Percentiles rank a stretch among this genome's conserved stretches.
Evolutionary conservation across 1,140 invertebrate species (phyloP).

Genomic region (Aphaenogaster rudis): DNA sequence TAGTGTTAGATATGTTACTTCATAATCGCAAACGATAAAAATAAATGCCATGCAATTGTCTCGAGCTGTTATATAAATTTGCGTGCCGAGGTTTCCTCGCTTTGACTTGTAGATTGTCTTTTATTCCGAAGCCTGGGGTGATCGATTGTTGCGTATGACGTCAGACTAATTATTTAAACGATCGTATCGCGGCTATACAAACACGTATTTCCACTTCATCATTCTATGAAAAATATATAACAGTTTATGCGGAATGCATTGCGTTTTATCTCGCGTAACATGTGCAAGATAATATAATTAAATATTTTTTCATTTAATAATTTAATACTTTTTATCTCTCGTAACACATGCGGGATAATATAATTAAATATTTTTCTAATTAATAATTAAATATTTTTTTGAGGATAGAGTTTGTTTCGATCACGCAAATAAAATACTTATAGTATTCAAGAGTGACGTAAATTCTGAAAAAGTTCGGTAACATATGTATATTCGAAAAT

Average conservation of each 20-base stretch:
- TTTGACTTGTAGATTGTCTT: not conserved
- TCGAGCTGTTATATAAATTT: not conserved
- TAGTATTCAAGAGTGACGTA: not conserved
- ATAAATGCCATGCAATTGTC: not conserved
- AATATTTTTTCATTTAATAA: not conserved
- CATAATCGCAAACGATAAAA: not conserved
- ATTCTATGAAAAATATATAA: not conserved
- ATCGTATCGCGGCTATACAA: not conserved
- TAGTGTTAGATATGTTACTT: not conserved
- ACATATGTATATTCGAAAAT: not conserved
- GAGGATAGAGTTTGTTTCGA: not conserved
- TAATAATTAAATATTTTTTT: not conserved
- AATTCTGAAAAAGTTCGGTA: not conserved
- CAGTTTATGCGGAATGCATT: too few relatives aligned
- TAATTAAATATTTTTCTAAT: not conserved
- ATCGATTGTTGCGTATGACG: slow-evolving; percentile 2
- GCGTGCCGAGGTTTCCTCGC: slow-evolving; percentile 1
- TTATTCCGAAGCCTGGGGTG: not conserved
- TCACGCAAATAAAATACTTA: not conserved
- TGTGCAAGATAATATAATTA: not conserved
- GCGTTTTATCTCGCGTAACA: not conserved
- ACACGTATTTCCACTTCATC: not conserved
- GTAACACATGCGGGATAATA: not conserved
- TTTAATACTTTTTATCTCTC: not conserved
- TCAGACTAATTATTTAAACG: slow-evolving; percentile 41